Conservation (phyloP, 1,140 invertebrate species). For the Drosophila kurseongensis region DNA sequence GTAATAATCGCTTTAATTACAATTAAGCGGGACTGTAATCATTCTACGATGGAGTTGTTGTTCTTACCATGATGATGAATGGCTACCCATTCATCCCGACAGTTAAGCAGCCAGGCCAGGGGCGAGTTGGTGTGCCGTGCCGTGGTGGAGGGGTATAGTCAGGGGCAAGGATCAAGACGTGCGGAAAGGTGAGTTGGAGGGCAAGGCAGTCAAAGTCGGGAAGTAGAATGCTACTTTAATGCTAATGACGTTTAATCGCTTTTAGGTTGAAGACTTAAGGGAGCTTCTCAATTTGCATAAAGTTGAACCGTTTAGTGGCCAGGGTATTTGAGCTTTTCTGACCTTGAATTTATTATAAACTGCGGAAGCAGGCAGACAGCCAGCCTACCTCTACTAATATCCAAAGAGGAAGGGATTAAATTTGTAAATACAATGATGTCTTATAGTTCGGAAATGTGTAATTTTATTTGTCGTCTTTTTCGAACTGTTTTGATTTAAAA, state of each 20-base stretch:
- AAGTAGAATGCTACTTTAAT: slow-evolving; percentile 54
- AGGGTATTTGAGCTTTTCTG: not conserved
- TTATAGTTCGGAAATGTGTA: not conserved
- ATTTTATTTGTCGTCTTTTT: not conserved
- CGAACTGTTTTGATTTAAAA: slow-evolving; percentile 3
- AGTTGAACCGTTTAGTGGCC: slow-evolving; percentile 36
- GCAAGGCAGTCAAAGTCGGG: slow-evolving; percentile 29
- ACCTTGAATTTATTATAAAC: not conserved
- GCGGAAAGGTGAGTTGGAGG: not conserved
- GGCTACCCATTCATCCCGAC: slow-evolving; percentile 35
- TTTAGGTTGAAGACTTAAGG: slow-evolving; percentile 31
- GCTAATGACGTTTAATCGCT: slow-evolving; percentile 68
- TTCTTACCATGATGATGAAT: slow-evolving; percentile 47
- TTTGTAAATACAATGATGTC: not conserved
- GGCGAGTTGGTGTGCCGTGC: not conserved
- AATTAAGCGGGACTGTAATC: slow-evolving; percentile 64
- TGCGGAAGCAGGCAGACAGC: not conserved
- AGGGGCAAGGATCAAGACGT: not conserved
- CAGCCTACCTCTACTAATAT: not conserved
- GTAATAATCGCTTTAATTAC: slow-evolving; percentile 71
- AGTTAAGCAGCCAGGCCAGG: not conserved
- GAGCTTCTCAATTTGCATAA: slow-evolving; percentile 54
- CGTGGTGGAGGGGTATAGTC: too few relatives aligned
- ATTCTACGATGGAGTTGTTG: slow-evolving; percentile 29
- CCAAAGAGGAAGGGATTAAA: not conserved